A percentile compares a stretch with the other conserved stretches of the same genome.
phyloP scores from a whole-genome alignment of 2,888 invertebrate genomes.

The Barypeithes pellucidus region DNA sequence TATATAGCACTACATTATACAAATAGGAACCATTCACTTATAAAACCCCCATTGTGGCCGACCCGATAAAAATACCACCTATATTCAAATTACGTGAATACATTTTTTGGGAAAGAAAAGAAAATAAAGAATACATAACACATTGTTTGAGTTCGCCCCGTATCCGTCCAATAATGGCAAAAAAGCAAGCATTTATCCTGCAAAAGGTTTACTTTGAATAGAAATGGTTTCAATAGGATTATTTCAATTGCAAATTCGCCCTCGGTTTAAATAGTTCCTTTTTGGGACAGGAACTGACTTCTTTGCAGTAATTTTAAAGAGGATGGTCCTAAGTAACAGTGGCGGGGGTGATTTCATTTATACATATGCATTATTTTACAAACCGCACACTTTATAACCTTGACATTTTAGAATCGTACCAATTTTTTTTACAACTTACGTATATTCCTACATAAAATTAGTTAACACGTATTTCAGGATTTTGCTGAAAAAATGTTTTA shows the following conservation, averaged over 20 bases:
- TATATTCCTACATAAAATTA: no score
- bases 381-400: no score
- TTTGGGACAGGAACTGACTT: slow-evolving; percentile 49
- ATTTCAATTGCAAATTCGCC: slow-evolving; percentile 53
- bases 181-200: slow-evolving; percentile 50
- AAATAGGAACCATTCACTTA: slow-evolving; percentile 11
- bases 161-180: slow-evolving; percentile 46
- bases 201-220: slow-evolving; percentile 50
- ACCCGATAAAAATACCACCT: slow-evolving; percentile 35
- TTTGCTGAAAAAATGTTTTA: no score
- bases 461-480: no score
- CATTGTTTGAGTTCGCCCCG: slow-evolving; percentile 42
- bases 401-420: no score
- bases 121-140: slow-evolving; percentile 44
- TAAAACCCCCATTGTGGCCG: slow-evolving; percentile 5
- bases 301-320: slow-evolving; percentile 51
- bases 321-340: slow-evolving; percentile 34
- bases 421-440: no score
- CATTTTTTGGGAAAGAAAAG: slow-evolving; percentile 30
- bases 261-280: slow-evolving; percentile 49
- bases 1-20: slow-evolving; percentile 20
- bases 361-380: no score
- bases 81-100: slow-evolving; percentile 40
- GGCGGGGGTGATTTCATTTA: slow-evolving; percentile 22
- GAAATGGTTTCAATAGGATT: slow-evolving; percentile 53